Base-by-base conservation (phyloP, 2,797 vertebrate species). In the Anolis apletophallus region DNA sequence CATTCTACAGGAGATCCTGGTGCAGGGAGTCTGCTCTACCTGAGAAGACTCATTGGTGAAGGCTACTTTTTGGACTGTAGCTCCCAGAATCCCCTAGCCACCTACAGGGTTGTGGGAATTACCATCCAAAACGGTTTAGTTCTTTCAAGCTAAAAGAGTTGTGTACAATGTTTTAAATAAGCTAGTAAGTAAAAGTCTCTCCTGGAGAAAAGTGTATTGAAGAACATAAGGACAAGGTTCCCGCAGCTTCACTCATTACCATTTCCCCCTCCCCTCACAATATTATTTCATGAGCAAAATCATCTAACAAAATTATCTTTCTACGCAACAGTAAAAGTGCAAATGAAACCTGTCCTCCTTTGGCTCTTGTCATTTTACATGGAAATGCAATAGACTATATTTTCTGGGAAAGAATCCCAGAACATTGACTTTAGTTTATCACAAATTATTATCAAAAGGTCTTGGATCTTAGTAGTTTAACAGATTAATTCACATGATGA, bases 401-500 rank as follows among this genome's bases (percentile, higher is more conserved):
- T 68, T 72, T 74, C 2, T 9, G 34, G 85, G 59, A 5, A 40
- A 34, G 26, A 17, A 83, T 14, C 74, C 52, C n/a, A 10, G 0
- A 26, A 36, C 12, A 5, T 12, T 73, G 54, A 81, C 0, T 19
- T 0, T 19, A 36, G 17, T 34, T 5, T 4, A 3, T 73, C 0
- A 50, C 80, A 50, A 0, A 17, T 2, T 0, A 0, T 12, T 6
- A 0, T 4, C n/a, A 16, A 1, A n/a, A 73, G 55, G 21, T n/a
- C 36, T 21, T n/a, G 4, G 71, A 17, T 7, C 54, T 16, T 69
- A 2, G 3, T 72, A 29, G 12, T 13, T 86, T 74, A 57, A 19
- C 13, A 8, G 67, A 74, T 84, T 40, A 7, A 73, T 52, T 1
- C 46, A 36, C 0, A 0, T 0, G 0, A 1, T 32, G 0, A 2